Evolutionary conservation across 2,797 vertebrate genomes (phyloP), one percentile per base, ranked within the genome.

Genomic region (Antrozous pallidus): DNA sequence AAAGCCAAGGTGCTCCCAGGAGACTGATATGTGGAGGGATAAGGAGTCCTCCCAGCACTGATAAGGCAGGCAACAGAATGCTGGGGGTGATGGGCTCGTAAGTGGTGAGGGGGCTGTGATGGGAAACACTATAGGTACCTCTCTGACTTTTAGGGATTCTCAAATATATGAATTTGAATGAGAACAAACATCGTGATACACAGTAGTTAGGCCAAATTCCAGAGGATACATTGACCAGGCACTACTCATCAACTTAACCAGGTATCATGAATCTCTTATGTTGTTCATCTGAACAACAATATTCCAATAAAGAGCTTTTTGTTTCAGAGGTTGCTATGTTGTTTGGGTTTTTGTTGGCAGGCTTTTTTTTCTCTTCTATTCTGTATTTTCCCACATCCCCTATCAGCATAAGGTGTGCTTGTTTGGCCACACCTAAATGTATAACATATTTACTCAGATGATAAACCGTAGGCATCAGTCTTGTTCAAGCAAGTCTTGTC

Each of bases 401-500:
- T 40, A 74, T 83, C 71, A 83, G 95, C 45, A 71, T 40, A 58
- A 61, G 58, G 58, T 61, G 28, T 79, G 51, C 49, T 49, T 90
- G 93, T 54, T 94, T 85, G 78, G 90, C n/a, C 18, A 63, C 87
- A 40, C 49, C 75, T 93, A 92, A 81, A 90, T 33, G 33, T n/a
- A 84, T 78, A 88, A 69, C 61, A 63, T 67, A 79, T 90, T 45
- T 77, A 42, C 51, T 20, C 49, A 51, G 61, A 54, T 75, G 74
- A 93, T 75, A 89, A 81, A 92, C 0, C 47, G 40, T 28, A 94
- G 87, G 0, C 79, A 26, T 58, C 71, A 10, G 42, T 67, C 94
- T 95, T 93, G 86, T 18, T 77, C n/a, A 89, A 93, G 75, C 86
- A 96, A 89, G 93, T 85, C 69, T 95, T 73, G 67, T 89, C 67